These are phyloP conservation scores for Eulithis testata DNA, from an alignment of 2,888 invertebrate species.

Conservation along the genomic window DNA sequence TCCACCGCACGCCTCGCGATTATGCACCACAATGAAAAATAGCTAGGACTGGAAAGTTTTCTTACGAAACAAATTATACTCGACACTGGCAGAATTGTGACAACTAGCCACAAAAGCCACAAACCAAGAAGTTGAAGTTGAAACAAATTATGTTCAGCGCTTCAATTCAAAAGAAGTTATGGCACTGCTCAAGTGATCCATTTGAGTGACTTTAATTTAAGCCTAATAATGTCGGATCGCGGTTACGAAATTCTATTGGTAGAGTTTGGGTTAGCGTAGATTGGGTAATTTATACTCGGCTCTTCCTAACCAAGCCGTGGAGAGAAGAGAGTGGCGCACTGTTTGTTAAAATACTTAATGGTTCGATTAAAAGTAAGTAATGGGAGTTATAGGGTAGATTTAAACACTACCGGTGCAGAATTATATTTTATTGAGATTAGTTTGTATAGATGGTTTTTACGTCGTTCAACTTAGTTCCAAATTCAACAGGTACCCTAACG, in stretches of 20 bases:
- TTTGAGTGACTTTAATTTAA: slow-evolving; percentile 68
- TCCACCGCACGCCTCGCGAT: slow-evolving; percentile 65
- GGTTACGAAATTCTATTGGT: slow-evolving; percentile 77
- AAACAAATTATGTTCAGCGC: slow-evolving; percentile 38
- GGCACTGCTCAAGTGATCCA: slow-evolving; percentile 60
- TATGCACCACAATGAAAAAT: slow-evolving; percentile 75
- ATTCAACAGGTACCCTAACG: slow-evolving; percentile 38
- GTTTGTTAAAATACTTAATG: slow-evolving; percentile 79
- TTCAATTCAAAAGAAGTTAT: slow-evolving; percentile 33
- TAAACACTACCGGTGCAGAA: slow-evolving; percentile 43
- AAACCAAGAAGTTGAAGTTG: too few species aligned
- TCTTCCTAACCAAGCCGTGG: slow-evolving; percentile 60
- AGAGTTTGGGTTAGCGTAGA: slow-evolving; percentile 79
- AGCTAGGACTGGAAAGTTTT: slow-evolving; percentile 53
- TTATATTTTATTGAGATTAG: slow-evolving; percentile 45
- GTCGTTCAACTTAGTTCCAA: slow-evolving; percentile 6
- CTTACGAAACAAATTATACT: slow-evolving; percentile 51
- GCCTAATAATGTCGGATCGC: slow-evolving; percentile 72
- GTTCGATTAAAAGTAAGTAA: slow-evolving; percentile 73
- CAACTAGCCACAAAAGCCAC: too few species aligned
- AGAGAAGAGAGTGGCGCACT: slow-evolving; percentile 67
- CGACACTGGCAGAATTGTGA: too few species aligned
- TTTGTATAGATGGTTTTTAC: slow-evolving; percentile 27
- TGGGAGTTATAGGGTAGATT: slow-evolving; percentile 65
- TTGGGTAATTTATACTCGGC: slow-evolving; percentile 83